Conservation (phyloP, 2,888 invertebrate genomes). For the Cyrtodaria siliqua region DNA sequence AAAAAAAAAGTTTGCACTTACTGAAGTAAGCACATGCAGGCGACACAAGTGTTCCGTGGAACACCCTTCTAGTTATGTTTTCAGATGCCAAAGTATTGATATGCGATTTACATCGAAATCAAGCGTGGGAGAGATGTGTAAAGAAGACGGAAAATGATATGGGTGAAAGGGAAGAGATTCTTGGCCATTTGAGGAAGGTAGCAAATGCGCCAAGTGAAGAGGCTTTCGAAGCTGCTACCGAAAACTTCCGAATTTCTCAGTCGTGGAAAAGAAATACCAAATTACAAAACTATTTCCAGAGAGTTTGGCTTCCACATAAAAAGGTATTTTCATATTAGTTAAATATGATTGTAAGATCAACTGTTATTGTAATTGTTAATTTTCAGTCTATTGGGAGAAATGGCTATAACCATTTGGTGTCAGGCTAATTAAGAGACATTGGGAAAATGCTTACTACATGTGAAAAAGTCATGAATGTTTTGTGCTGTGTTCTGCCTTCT, state of each 20-base stretch:
- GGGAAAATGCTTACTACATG: too few species aligned
- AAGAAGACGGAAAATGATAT: not conserved
- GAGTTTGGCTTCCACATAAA: constrained; percentile 11
- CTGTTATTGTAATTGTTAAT: too few species aligned
- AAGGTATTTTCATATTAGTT: constrained; percentile 9
- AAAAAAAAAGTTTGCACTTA: too few species aligned
- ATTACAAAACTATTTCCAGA: constrained; percentile 6
- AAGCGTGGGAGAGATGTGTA: constrained; percentile 16
- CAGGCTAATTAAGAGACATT: too few species aligned
- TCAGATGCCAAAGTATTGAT: constrained; percentile 2
- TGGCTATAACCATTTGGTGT: too few species aligned
- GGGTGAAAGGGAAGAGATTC: constrained; percentile 2
- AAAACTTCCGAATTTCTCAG: not conserved
- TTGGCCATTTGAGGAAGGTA: not conserved
- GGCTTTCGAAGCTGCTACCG: not conserved
- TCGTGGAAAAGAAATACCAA: not conserved
- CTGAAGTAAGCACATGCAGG: too few species aligned
- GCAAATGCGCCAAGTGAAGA: not conserved
- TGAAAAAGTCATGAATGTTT: too few species aligned
- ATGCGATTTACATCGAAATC: constrained; percentile 18
- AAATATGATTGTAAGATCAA: too few species aligned
- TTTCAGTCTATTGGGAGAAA: too few species aligned
- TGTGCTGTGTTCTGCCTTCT: too few species aligned
- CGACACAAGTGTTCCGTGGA: too few species aligned
- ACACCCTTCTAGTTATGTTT: too few species aligned